Conservation (phyloP, 2,797 vertebrate species). For the Picus viridis region DNA sequence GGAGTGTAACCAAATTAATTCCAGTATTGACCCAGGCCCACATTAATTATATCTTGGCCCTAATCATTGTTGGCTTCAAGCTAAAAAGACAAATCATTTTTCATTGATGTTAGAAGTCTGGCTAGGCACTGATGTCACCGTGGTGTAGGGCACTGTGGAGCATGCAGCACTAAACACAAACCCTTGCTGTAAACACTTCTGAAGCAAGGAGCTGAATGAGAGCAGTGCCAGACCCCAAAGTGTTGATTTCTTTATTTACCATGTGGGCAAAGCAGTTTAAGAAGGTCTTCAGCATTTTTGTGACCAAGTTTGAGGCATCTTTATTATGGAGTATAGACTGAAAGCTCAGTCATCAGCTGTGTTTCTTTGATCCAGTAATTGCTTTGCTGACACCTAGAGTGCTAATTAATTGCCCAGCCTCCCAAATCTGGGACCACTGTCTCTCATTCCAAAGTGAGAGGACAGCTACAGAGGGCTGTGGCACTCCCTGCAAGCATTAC, state of each 20-base stretch:
- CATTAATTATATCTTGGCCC: neutral
- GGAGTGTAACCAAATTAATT: neutral
- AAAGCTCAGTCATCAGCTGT: neutral
- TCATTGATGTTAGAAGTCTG: neutral
- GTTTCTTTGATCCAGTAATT: neutral
- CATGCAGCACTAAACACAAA: neutral
- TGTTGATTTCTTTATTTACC: neutral
- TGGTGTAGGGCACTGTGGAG: fast-evolving
- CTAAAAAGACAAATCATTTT: neutral
- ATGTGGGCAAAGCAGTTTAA: neutral
- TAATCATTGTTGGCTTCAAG: neutral
- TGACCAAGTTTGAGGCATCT: neutral
- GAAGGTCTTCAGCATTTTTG: neutral
- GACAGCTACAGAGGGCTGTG: neutral
- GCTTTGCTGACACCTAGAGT: neutral
- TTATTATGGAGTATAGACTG: neutral
- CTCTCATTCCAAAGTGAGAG: neutral
- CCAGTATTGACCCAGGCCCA: neutral
- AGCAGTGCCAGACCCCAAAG: neutral
- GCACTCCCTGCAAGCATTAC: fast-evolving
- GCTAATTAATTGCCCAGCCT: neutral
- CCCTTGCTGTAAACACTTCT: neutral
- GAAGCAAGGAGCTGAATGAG: neutral
- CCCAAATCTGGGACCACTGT: neutral
- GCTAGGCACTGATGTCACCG: neutral